Evolutionary conservation across 2,888 invertebrate species (phyloP), one percentile per base, ranked within the genome.

Genomic region (Drosophila nr. fundita): DNA sequence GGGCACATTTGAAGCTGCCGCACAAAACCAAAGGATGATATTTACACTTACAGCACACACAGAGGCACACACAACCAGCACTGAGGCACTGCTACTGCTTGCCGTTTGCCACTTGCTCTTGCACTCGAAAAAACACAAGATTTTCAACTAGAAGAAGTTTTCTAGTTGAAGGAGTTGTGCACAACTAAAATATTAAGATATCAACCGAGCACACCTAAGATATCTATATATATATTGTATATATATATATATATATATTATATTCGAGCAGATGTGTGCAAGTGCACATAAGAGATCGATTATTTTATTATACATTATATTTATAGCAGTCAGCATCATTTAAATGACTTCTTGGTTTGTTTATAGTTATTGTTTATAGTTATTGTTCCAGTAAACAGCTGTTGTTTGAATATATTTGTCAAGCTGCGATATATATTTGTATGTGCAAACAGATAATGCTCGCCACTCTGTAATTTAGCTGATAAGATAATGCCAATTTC

Each of bases 1-100:
- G 49, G 49, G 34, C 63, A 78, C 79, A 87, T 79, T 80, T 80
- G 79, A 80, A 61, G 80, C 79, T 76, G 78, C 81, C 78, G 80
- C 81, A 38, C 27, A 38, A 69, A 60, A 76, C 66, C 50, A 68
- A 63, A 68, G 62, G 68, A 60, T 60, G 72, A 63, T 59, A 69
- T 63, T 78, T 79, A 79, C 80, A 77, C 79, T 77, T 78, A 72
- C 78, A 76, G 29, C 50, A 24, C 36, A 55, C 73, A 64, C 40
- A 48, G 55, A 48, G 52, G 15, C 30, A 3, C 40, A 5, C 38
- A 27, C 30, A 54, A 49, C 49, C 34, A 36, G 54, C 54, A n/a
- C 27, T 27, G 27, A 27, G 73, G 54, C 62, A 58, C 60, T 58
- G 73, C 62, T 52, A 49, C 57, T 38, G 38, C 55, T 27, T 38